Percentiles rank a stretch among this genome's conserved stretches.
Conservation (phyloP, 2,113 vertebrate species). For the Halichoeres trimaculatus region DNA sequence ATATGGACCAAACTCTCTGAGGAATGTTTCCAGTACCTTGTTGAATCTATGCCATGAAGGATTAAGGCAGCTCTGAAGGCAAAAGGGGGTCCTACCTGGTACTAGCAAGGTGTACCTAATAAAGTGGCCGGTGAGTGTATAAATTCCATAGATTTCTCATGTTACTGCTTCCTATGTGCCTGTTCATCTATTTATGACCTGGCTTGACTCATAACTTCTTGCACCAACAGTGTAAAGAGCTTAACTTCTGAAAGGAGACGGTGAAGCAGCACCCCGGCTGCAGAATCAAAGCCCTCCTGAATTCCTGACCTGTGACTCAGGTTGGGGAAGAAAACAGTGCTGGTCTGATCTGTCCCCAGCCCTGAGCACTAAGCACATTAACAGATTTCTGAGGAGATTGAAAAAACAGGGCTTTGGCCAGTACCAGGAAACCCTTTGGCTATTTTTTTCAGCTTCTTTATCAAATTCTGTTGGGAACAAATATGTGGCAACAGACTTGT, state of each 20-base stretch:
- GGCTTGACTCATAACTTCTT: background rate
- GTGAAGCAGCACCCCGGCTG: slow-evolving; percentile 1
- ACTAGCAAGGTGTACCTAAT: too few species aligned
- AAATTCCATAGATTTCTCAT: too few species aligned
- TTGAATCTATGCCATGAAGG: too few species aligned
- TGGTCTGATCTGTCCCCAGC: slow-evolving; percentile 7
- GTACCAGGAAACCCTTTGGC: slow-evolving; percentile 13
- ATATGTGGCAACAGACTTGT: background rate
- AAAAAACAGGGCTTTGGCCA: slow-evolving; percentile 44
- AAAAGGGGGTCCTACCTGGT: too few species aligned
- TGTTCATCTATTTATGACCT: background rate
- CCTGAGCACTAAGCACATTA: slow-evolving; percentile 61
- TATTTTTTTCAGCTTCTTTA: background rate
- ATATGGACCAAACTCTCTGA: too few species aligned
- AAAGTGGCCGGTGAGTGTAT: too few species aligned
- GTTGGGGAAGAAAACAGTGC: slow-evolving; percentile 31
- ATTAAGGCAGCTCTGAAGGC: too few species aligned
- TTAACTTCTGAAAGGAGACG: background rate
- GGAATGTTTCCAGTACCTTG: too few species aligned
- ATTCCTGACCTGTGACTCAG: slow-evolving; percentile 64
- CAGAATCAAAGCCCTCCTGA: slow-evolving; percentile 18
- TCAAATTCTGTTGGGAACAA: background rate
- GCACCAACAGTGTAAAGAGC: slow-evolving; percentile 1
- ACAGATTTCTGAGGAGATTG: slow-evolving; percentile 62
- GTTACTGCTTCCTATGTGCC: background rate